Evolutionary conservation across 2,888 invertebrate species (phyloP).

Genomic region (Catocala fraxini): DNA sequence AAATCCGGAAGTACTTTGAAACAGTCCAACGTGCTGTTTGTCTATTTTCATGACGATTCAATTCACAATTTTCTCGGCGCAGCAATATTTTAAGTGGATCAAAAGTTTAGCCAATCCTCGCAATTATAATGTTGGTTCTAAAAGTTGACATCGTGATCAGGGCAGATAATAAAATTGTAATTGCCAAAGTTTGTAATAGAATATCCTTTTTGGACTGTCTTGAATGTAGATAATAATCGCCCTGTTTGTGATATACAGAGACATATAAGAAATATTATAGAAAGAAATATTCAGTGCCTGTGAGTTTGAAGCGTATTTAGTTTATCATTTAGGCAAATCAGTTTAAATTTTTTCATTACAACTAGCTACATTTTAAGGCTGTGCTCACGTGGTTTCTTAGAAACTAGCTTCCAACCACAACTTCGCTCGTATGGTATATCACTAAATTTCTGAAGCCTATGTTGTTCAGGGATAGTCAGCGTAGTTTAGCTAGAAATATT

Average conservation of each 20-base stretch:
- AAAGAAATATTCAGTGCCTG: not conserved
- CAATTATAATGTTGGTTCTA: slow-evolving; percentile 14
- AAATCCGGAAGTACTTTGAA: slow-evolving; percentile 40
- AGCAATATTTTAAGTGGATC: slow-evolving; percentile 6
- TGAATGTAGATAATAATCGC: slow-evolving; percentile 11
- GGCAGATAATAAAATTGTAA: slow-evolving; percentile 20
- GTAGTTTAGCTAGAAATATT: too few species aligned
- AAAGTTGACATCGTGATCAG: slow-evolving; percentile 14
- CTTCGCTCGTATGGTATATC: too few species aligned
- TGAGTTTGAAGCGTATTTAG: not conserved
- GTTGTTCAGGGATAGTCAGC: too few species aligned
- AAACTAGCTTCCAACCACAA: too few species aligned
- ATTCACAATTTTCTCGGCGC: slow-evolving; percentile 17
- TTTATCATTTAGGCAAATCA: too few species aligned
- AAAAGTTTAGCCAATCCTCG: slow-evolving; percentile 8
- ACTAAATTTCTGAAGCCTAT: too few species aligned
- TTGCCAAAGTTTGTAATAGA: slow-evolving; percentile 22
- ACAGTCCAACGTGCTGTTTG: slow-evolving; percentile 26
- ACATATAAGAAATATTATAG: too few species aligned
- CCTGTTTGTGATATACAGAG: slow-evolving; percentile 9
- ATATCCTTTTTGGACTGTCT: not conserved
- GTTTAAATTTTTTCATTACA: too few species aligned
- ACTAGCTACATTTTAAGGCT: too few species aligned
- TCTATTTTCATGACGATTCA: slow-evolving; percentile 33
- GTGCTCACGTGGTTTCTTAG: too few species aligned